Base-by-base conservation (phyloP, 2,888 invertebrate genomes). In the Alcis repandata region DNA sequence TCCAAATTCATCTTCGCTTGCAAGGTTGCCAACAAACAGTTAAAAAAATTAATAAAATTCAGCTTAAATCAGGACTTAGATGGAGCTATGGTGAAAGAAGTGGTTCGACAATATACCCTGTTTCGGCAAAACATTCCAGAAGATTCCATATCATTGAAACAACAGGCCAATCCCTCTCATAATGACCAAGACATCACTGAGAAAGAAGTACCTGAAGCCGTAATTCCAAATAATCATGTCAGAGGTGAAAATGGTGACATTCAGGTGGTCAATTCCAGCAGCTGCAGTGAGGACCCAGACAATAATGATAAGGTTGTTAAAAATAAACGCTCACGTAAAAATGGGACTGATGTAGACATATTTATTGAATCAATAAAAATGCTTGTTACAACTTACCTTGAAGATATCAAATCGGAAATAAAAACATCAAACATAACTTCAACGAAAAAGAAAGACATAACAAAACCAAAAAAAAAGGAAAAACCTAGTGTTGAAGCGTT, bases 11-110 rank as follows among this genome's bases (percentile, higher is more conserved):
- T 36, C 13, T 6, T n/a, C 0, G 36, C 51, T 92, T 54, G 90
- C 89, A 71, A 91, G 80, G 76, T 79, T 0, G 87, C 83, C 51
- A 79, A 90, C 17, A 77, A 78, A 66, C 71, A 75, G 17, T 69
- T 90, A 1, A 73, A 75, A 56, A 71, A 70, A 40, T 68, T 85
- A 13, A 15, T 61, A 1, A 13, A 52, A n/a, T 66, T 66, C 13
- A 61, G 60, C 33, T 19, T 46, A 38, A 57, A 57, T 9, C 60
- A 66, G 8, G 67, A 67, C 59, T 68, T 63, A 1, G 59, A 68
- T 59, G 27, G 65, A 33, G 65, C 70, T 15, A 67, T 63, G 43
- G 52, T 61, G 54, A 72, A 45, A 33, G 77, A 83, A 69, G 79
- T 78, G 59, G 65, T 88, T 7, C 83, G 83, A 40, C 78, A 87